These are phyloP conservation scores for Mustela lutreola DNA, from an alignment of 2,113 vertebrate species.

Conservation along the genomic window DNA sequence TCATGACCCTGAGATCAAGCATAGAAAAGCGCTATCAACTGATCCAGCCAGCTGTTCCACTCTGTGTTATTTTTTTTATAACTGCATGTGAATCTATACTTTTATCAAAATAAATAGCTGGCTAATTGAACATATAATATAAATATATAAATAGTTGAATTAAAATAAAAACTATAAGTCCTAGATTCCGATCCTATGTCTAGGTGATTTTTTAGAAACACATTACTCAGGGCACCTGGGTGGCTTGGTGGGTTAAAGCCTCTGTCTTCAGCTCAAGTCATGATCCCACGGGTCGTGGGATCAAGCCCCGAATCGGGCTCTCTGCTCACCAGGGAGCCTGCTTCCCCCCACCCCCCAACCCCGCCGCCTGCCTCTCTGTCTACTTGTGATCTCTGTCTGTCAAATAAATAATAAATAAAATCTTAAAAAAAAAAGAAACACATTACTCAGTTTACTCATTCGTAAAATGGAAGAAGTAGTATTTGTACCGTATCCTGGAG, in stretches of 20 bases:
- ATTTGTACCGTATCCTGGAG: not conserved
- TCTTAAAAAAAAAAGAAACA: not conserved
- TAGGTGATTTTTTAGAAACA: constrained; percentile 37
- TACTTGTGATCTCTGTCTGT: no score
- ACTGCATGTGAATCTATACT: not conserved
- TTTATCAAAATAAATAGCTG: not conserved
- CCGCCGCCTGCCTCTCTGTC: no score
- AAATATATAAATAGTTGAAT: constrained; percentile 6
- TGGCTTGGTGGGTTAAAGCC: no score
- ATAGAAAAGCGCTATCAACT: not conserved
- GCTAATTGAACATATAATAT: not conserved
- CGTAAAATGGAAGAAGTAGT: constrained; percentile 4
- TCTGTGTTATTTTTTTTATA: not conserved
- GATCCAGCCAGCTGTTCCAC: no score
- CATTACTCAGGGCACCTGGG: not conserved
- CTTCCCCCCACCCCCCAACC: no score
- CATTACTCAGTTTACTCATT: not conserved
- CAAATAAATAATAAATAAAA: no score
- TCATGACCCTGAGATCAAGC: not conserved
- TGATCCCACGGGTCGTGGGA: no score
- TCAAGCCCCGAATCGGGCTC: no score
- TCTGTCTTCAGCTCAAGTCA: no score
- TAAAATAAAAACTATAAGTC: not conserved
- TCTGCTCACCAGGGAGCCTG: no score
- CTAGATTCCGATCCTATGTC: not conserved